A percentile compares a stretch with the other conserved stretches of the same genome.
These are phyloP conservation scores for Drosophila triauraria DNA, from an alignment of 1,140 invertebrate genomes.

Conservation along the genomic window DNA sequence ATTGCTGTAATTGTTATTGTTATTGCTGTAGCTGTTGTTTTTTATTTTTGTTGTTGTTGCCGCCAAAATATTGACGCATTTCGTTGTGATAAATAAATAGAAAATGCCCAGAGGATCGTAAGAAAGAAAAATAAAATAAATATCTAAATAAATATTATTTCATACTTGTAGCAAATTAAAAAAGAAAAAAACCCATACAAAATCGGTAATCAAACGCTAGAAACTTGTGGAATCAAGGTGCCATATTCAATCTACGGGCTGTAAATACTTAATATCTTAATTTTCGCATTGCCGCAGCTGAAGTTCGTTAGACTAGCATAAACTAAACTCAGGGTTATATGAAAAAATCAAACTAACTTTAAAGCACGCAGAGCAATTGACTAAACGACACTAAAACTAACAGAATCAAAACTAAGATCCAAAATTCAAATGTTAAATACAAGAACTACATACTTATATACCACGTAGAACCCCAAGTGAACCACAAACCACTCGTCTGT, in stretches of 20 bases:
- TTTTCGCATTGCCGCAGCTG: conserved; percentile 49
- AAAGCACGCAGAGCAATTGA: conserved; percentile 56
- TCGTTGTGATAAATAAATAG: conserved; percentile 78
- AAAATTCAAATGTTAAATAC: conserved; percentile 19
- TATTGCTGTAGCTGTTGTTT: conserved; percentile 36
- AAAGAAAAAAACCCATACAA: conserved; percentile 10
- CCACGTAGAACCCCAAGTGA: conserved; percentile 35
- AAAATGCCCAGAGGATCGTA: conserved; percentile 51
- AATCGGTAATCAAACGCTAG: conserved; percentile 68
- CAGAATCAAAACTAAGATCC: conserved; percentile 62
- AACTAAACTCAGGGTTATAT: conserved; percentile 76
- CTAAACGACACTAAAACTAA: conserved; percentile 29
- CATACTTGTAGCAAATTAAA: conserved; percentile 57
- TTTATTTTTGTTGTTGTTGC: conserved; percentile 51
- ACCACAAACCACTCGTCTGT: conserved; percentile 36
- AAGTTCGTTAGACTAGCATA: conserved; percentile 60
- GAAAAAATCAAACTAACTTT: conserved; percentile 35
- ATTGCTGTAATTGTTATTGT: conserved; percentile 29
- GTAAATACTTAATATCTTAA: conserved; percentile 59
- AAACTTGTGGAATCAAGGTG: conserved; percentile 64
- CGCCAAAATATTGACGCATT: conserved; percentile 78
- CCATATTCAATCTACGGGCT: conserved; percentile 52
- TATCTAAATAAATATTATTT: conserved; percentile 49
- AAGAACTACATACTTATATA: conserved; percentile 18
- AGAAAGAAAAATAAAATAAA: conserved; percentile 31